Evolutionary conservation across 2,888 invertebrate genomes (phyloP), one percentile per base, ranked within the genome.

Genomic region (Notodonta dromedarius): DNA sequence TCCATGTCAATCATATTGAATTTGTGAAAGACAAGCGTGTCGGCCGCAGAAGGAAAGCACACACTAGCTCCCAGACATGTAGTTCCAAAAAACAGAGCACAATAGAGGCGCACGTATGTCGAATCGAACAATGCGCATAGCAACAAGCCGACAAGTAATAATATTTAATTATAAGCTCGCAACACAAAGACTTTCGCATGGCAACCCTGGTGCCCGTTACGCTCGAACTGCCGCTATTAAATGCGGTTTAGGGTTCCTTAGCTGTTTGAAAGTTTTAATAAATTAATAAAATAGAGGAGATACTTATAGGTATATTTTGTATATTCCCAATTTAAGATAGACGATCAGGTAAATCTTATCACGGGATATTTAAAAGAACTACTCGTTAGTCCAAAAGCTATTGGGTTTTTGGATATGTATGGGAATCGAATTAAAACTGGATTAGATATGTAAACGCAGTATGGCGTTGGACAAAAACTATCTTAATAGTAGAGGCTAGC

Each of bases 141-240:
- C 59, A 53, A 59, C 74, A 73, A 75, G 63, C 75, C 61, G 62
- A 69, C 54, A 63, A 66, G 70, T 77, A 80, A 80, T 77, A 78
- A 78, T 79, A 75, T 79, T 78, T 80, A 80, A 81, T 81, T 81
- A 78, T 71, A 76, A 66, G 71, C 63, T 70, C 66, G 70, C 70
- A 71, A 73, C 66, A 74, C 76, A 78, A 76, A 71, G 77, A 73
- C 73, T 63, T 50, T 69, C 67, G 66, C 74, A 70, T 78, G 77
- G 73, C 76, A 77, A 75, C 79, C 63, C 70, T 61, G 73, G 54
- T 59, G 59, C 65, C 60, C 69, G 79, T 75, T 71, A 64, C 74
- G 76, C 71, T 66, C 68, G 69, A 65, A 70, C 71, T 69, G 61
- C 59, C 63, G 56, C 59, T 62, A 61, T 60, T 69, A 59, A 62